Conservation (phyloP, 2,888 invertebrate genomes). For the Nymphalis c-album region DNA sequence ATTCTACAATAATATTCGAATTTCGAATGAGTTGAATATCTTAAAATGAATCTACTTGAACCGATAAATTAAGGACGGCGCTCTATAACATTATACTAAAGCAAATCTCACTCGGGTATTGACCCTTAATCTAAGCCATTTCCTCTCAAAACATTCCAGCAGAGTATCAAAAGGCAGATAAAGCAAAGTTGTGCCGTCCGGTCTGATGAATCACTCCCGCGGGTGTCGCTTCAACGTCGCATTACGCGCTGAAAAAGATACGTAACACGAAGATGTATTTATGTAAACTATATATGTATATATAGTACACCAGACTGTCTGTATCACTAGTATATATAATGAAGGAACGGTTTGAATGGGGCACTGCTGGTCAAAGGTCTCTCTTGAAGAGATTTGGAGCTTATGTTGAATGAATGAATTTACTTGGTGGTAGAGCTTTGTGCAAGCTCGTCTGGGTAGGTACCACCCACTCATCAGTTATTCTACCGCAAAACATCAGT, state of each 20-base stretch:
- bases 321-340: background rate
- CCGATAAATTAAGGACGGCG: background rate
- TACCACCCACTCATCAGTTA: too few relatives aligned
- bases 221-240: slow-evolving; percentile 48
- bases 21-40: too few relatives aligned
- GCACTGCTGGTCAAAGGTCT: too few relatives aligned
- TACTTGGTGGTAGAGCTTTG: too few relatives aligned
- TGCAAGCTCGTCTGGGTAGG: too few relatives aligned
- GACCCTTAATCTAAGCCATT: slow-evolving; percentile 10
- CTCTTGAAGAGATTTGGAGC: too few relatives aligned
- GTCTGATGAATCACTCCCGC: slow-evolving; percentile 59
- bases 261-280: slow-evolving; percentile 14
- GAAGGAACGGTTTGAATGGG: too few relatives aligned
- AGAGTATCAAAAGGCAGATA: slow-evolving; percentile 35
- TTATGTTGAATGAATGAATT: too few relatives aligned
- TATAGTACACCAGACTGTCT: background rate
- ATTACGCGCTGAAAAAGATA: slow-evolving; percentile 52
- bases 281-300: background rate
- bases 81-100: background rate
- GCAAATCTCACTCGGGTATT: slow-evolving; percentile 5
- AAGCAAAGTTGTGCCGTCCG: slow-evolving; percentile 39
- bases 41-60: background rate
- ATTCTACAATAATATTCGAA: too few relatives aligned
- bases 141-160: slow-evolving; percentile 29
- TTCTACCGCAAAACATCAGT: too few relatives aligned